Conservation (phyloP, 2,797 vertebrate genomes). For the Saxicola maurus region DNA sequence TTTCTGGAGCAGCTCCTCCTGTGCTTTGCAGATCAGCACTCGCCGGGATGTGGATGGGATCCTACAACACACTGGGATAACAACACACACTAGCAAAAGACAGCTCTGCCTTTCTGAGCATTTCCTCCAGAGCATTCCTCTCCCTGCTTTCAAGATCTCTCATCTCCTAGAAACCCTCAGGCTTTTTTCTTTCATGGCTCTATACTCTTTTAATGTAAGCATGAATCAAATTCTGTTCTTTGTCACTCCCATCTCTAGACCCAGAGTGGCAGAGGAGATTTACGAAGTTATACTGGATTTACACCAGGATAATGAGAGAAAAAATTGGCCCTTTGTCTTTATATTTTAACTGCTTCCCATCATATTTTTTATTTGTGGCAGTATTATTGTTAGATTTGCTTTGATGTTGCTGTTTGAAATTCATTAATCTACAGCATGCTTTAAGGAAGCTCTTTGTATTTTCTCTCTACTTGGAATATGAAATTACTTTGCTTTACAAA, state of each 20-base stretch:
- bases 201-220: neutral
- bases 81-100: neutral
- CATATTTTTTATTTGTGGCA: slow-evolving; percentile 38
- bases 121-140: neutral
- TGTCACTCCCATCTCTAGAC: neutral
- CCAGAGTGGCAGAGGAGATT: neutral
- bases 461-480: slow-evolving; percentile 41
- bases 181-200: neutral
- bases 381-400: slow-evolving; percentile 48
- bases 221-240: neutral
- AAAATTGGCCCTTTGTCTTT: neutral
- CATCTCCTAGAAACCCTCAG: neutral
- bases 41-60: fast-evolving
- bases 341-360: slow-evolving; percentile 14
- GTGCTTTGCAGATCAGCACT: neutral
- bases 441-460: slow-evolving; percentile 36
- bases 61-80: neutral
- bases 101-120: neutral
- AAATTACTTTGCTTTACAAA: slow-evolving; percentile 32
- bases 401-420: slow-evolving; percentile 53
- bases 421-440: slow-evolving; percentile 37
- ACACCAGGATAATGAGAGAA: neutral
- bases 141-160: slow-evolving; percentile 5
- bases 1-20: neutral
- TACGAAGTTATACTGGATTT: neutral